These are phyloP conservation scores for Tetropium fuscum DNA, from an alignment of 2,888 invertebrate genomes.

Conservation along the genomic window DNA sequence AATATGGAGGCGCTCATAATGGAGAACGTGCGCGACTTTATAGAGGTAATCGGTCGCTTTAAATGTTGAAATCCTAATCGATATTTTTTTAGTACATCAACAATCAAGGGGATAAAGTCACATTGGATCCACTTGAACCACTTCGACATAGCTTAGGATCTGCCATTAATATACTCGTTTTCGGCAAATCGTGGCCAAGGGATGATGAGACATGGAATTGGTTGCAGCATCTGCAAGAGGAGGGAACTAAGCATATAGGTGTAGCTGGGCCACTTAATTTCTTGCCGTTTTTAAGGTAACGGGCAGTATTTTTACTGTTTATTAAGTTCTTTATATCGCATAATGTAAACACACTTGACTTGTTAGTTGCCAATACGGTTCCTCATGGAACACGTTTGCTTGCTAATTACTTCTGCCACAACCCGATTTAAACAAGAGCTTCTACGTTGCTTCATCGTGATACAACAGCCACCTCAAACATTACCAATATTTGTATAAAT, in stretches of 20 bases:
- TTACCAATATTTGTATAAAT: slow-evolving; percentile 9
- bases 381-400: too few species aligned
- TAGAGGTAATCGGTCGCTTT: slow-evolving; percentile 65
- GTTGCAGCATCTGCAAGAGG: slow-evolving; percentile 82
- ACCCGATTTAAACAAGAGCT: too few species aligned
- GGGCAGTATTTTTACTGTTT: too few species aligned
- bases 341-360: too few species aligned
- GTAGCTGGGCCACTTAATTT: slow-evolving; percentile 88
- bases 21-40: slow-evolving; percentile 72
- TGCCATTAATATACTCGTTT: slow-evolving; percentile 80
- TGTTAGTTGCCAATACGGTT: too few species aligned
- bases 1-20: slow-evolving; percentile 76
- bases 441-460: too few species aligned
- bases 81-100: slow-evolving; percentile 40
- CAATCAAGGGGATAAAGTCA: slow-evolving; percentile 11
- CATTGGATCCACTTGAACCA: slow-evolving; percentile 67
- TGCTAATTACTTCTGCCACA: too few species aligned
- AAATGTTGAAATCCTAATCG: background rate
- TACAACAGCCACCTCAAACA: slow-evolving; percentile 2
- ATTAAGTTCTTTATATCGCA: too few species aligned
- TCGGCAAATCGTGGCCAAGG: slow-evolving; percentile 78
- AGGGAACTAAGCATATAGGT: slow-evolving; percentile 85
- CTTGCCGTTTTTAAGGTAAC: slow-evolving; percentile 70
- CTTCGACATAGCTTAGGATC: slow-evolving; percentile 82
- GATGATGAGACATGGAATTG: slow-evolving; percentile 82